A percentile compares a stretch with the other conserved stretches of the same genome.
These are phyloP conservation scores for Galerucella nymphaeae DNA, from an alignment of 2,888 invertebrate genomes.

Conservation along the genomic window DNA sequence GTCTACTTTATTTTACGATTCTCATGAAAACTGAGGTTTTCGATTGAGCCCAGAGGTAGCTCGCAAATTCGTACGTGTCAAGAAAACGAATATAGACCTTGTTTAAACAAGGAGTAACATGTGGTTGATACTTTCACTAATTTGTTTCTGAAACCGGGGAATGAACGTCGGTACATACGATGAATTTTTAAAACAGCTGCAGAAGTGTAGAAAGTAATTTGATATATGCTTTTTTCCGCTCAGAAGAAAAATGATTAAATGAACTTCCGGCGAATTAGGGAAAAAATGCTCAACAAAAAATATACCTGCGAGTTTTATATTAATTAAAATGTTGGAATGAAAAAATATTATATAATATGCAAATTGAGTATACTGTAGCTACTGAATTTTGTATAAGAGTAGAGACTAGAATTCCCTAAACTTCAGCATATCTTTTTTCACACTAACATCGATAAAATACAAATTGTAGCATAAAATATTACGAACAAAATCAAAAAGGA, in stretches of 20 bases:
- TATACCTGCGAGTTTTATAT: no score
- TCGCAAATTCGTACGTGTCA: constrained; percentile 49
- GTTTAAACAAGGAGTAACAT: constrained; percentile 52
- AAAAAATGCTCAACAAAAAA: no score
- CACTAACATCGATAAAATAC: no score
- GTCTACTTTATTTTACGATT: constrained; percentile 51
- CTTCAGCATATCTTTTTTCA: no score
- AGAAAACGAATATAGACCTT: constrained; percentile 48
- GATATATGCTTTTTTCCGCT: no score
- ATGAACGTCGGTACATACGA: neutral
- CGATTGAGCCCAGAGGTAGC: constrained; percentile 44
- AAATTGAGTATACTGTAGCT: neutral
- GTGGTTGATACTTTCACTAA: constrained; percentile 40
- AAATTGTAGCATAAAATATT: no score
- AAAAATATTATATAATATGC: neutral
- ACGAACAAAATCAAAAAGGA: no score
- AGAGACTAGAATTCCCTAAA: no score
- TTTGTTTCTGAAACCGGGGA: neutral
- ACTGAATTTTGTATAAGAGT: no score
- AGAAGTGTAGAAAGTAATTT: neutral
- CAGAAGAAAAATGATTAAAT: no score
- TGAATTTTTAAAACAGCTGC: constrained; percentile 2
- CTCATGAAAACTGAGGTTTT: constrained; percentile 52
- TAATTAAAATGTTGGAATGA: no score
- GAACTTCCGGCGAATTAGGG: no score